phyloP scores from a whole-genome alignment of 1,140 invertebrate species.

The Ceratoteleas bidentatus region DNA sequence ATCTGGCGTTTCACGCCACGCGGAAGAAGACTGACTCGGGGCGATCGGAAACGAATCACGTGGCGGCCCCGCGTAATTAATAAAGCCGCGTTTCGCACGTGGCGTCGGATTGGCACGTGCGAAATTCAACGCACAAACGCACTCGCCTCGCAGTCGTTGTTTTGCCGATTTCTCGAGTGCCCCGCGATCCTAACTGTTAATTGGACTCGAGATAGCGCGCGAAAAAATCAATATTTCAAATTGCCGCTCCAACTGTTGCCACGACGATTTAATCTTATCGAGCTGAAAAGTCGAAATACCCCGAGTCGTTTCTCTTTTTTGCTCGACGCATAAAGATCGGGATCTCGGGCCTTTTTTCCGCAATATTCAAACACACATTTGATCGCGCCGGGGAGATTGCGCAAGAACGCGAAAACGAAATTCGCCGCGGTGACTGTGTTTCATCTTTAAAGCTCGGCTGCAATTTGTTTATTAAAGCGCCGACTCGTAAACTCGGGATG shows the following conservation, averaged over 20 bases:
- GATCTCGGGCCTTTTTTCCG: not conserved
- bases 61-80: constrained; percentile 66
- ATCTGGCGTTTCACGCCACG: constrained; percentile 35
- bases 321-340: not conserved
- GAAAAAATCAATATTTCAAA: constrained; percentile 36
- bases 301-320: not conserved
- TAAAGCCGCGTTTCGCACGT: constrained; percentile 67
- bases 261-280: constrained; percentile 19
- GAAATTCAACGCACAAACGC: constrained; percentile 62
- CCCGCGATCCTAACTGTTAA: constrained; percentile 32
- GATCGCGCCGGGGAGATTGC: too few species aligned
- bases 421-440: not conserved
- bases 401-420: too few species aligned
- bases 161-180: constrained; percentile 29
- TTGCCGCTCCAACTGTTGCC: constrained; percentile 6
- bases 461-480: constrained; percentile 21
- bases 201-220: constrained; percentile 27
- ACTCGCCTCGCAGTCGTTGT: constrained; percentile 47
- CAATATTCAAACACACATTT: too few species aligned
- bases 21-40: constrained; percentile 19
- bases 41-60: constrained; percentile 58
- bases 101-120: constrained; percentile 62
- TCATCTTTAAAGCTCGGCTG: constrained; percentile 2
- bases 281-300: not conserved
- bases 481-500: constrained; percentile 12